Base-by-base conservation (phyloP, 2,888 invertebrate genomes). In the Sussaba pulchella region DNA sequence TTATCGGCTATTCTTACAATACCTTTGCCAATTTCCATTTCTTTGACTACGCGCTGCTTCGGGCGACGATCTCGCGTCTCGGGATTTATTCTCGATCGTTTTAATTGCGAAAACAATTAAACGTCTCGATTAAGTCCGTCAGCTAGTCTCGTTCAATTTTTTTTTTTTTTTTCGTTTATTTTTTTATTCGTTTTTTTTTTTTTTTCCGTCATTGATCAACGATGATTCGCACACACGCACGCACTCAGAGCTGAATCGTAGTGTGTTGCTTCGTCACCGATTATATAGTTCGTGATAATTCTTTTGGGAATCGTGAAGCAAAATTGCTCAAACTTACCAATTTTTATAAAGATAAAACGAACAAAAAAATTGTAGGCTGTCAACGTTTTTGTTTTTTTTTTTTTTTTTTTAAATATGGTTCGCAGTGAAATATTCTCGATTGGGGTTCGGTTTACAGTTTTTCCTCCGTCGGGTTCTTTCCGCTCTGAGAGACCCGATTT, bases 371-470 rank as follows among this genome's bases (percentile, higher is more conserved):
- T n/a, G n/a, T 41, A 41, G 52, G 64, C 17, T 64, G 10, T 73
- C 64, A 31, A 31, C n/a, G 31, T 31, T 31, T 5, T 31, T 50
- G 50, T 36, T n/a, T 50, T 31, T 36, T 31, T 50, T 61, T 39
- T n/a, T 19, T 47, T 73, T 64, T 57, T 64, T 81, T 73, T 73
- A 81, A 64, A 81, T 81, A 81, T 81, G 81, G 81, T 81, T 50
- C 73, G 81, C 81, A 81, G 80, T 76, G 76, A 45, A 76, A 73
- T n/a, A n/a, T 76, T 67, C 71, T 67, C 72, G 63, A 80, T 50
- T 63, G 57, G 67, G 67, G 72, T 81, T 81, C 81, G 81, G 81
- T 81, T 81, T 81, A 81, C 81, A 81, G 81, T 81, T 81, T 81
- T 43, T 66, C 57, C 78, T 76, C 72, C 75, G 74, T 74, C 73